phyloP scores from a whole-genome alignment of 2,797 vertebrate genomes.

The Artibeus lituratus region DNA sequence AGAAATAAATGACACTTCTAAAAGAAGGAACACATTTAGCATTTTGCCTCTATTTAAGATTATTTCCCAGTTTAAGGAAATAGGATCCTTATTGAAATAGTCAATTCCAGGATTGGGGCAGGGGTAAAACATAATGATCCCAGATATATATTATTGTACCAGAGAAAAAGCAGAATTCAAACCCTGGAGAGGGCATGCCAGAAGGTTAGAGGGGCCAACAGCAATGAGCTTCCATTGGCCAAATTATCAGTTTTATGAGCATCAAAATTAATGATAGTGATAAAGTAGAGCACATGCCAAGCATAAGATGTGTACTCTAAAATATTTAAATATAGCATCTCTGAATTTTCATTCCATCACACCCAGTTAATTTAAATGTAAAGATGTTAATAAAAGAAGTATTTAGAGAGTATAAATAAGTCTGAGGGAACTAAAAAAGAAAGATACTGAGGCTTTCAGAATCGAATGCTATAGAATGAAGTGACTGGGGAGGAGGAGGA shows the following conservation, averaged over 20 bases:
- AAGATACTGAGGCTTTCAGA: background rate
- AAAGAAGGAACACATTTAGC: background rate
- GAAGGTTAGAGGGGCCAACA: background rate
- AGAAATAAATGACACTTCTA: background rate
- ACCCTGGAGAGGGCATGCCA: background rate
- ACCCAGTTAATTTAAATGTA: background rate
- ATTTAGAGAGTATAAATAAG: background rate
- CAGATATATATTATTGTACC: background rate
- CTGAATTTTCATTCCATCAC: background rate
- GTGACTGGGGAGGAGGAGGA: rapidly evolving
- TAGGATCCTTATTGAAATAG: background rate
- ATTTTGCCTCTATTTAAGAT: background rate
- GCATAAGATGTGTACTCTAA: background rate
- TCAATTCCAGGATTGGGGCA: background rate
- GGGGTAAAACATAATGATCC: background rate
- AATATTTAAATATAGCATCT: background rate
- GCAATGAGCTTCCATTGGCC: background rate
- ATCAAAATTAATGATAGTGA: background rate
- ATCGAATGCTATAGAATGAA: background rate
- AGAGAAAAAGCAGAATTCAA: background rate
- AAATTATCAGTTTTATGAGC: background rate
- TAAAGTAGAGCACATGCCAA: background rate
- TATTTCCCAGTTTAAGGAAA: background rate
- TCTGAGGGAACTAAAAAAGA: background rate
- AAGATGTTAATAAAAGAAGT: background rate